These are phyloP conservation scores for Chrysomallon squamiferum DNA, from an alignment of 1,140 invertebrate genomes.

Conservation along the genomic window DNA sequence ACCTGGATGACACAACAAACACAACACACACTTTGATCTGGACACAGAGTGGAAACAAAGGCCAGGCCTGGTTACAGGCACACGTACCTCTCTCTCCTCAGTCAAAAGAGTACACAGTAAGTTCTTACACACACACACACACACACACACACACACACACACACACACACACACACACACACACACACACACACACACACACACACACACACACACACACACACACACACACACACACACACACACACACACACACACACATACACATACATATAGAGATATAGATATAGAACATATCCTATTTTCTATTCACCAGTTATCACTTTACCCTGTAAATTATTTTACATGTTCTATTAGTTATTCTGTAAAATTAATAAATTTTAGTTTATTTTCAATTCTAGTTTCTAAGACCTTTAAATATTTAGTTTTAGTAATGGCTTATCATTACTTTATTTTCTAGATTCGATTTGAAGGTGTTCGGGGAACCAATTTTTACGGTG, in stretches of 20 bases:
- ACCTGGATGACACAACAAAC: slow-evolving; percentile 24
- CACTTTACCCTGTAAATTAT: no score
- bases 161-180: neutral
- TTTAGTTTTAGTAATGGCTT: no score
- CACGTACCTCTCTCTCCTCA: slow-evolving; percentile 33
- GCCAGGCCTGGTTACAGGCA: slow-evolving; percentile 45
- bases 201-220: neutral
- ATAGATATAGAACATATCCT: no score
- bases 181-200: slow-evolving; percentile 6
- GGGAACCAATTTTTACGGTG: slow-evolving; percentile 72
- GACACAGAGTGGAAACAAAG: slow-evolving; percentile 49
- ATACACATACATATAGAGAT: no score
- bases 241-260: no score
- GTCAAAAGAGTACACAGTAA: slow-evolving; percentile 21
- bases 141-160: neutral
- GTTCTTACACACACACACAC: neutral
- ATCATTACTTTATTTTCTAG: no score
- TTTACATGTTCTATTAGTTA: no score
- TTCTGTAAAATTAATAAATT: no score
- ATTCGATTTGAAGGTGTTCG: slow-evolving; percentile 69
- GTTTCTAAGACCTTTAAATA: no score
- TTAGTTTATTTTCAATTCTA: no score
- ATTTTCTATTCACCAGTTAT: no score
- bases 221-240: no score
- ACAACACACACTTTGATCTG: slow-evolving; percentile 33